These are phyloP conservation scores for Arnoldichthys spilopterus DNA, from an alignment of 2,797 vertebrate genomes.

Conservation along the genomic window DNA sequence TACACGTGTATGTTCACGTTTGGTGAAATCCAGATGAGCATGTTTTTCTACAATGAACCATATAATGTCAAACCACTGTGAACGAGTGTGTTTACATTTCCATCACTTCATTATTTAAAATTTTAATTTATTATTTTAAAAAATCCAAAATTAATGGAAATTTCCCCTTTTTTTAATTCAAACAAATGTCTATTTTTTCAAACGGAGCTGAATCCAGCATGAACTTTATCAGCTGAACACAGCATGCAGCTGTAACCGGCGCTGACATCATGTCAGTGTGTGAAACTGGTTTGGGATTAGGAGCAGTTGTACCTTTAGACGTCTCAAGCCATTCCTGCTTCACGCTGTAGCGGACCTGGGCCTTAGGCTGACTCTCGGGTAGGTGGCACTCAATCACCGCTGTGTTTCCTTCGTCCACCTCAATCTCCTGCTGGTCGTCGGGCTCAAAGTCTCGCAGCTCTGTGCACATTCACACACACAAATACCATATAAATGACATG, in stretches of 20 bases:
- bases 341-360: constrained; percentile 96
- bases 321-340: constrained; percentile 97
- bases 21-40: too few relatives aligned
- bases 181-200: neutral
- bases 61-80: too few relatives aligned
- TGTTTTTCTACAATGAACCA: too few relatives aligned
- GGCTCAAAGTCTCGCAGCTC: constrained; percentile 96
- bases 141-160: too few relatives aligned
- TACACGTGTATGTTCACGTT: too few relatives aligned
- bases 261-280: neutral
- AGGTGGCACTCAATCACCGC: constrained; percentile 95
- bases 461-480: constrained; percentile 65
- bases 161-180: neutral
- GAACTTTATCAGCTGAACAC: too few relatives aligned
- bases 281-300: neutral
- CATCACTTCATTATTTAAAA: too few relatives aligned
- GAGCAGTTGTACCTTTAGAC: constrained; percentile 84
- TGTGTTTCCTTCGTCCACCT: constrained; percentile 97
- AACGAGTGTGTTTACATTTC: too few relatives aligned
- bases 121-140: too few relatives aligned
- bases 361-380: constrained; percentile 97
- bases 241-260: too few relatives aligned
- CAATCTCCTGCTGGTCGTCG: constrained; percentile 92
- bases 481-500: neutral
- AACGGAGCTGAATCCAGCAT: neutral